Conservation (phyloP, 2,888 invertebrate species). For the Aquatica leii region DNA sequence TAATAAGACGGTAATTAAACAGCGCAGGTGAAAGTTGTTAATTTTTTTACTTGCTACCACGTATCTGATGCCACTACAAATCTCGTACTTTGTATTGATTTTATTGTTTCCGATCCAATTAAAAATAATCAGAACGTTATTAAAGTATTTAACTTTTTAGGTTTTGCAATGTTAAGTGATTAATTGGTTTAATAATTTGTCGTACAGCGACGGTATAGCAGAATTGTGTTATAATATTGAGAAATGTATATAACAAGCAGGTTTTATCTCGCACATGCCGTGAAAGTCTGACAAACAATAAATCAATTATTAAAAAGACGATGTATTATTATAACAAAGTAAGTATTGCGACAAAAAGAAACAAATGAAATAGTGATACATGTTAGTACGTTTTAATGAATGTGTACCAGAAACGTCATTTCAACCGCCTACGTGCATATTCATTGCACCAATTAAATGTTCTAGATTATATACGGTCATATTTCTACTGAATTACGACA, state of each 20-base stretch:
- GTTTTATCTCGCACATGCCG: constrained; percentile 4
- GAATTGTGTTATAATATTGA: constrained; percentile 1
- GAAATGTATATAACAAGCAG: constrained; percentile 13
- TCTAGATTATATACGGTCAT: constrained; percentile 55
- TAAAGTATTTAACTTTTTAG: no score
- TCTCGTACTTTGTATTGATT: no score
- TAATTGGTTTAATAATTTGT: constrained; percentile 1
- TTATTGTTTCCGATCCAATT: no score
- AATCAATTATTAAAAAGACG: constrained; percentile 21
- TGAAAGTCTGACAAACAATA: constrained; percentile 8
- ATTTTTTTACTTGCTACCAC: no score
- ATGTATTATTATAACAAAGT: constrained; percentile 26
- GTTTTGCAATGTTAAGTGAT: neutral
- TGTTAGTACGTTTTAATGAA: constrained; percentile 35
- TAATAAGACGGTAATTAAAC: no score
- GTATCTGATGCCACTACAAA: no score
- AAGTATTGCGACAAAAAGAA: constrained; percentile 21
- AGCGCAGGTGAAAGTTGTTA: no score
- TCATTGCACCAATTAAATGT: constrained; percentile 55
- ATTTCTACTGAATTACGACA: constrained; percentile 56
- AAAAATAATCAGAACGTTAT: no score
- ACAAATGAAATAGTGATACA: constrained; percentile 25
- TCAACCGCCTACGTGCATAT: constrained; percentile 51
- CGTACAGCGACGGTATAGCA: neutral
- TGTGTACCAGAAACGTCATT: constrained; percentile 42